Percentiles rank a stretch among this genome's conserved stretches.
These are phyloP conservation scores for Tetrax tetrax DNA, from an alignment of 2,113 vertebrate species.

Conservation along the genomic window DNA sequence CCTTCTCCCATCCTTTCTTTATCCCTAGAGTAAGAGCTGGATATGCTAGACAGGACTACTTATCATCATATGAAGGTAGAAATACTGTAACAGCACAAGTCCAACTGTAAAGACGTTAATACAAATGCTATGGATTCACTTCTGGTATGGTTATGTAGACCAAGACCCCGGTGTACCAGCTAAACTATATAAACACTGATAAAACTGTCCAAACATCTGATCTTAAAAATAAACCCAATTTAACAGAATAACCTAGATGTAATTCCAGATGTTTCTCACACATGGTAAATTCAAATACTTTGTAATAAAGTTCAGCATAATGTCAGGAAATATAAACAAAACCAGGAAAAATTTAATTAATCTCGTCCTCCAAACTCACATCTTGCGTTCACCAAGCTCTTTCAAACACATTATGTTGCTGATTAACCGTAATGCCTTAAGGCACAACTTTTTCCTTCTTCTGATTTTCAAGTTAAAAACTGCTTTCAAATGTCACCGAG, in stretches of 20 bases:
- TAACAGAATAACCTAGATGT: background rate
- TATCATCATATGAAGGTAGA: background rate
- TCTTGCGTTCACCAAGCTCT: background rate
- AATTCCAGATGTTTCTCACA: conserved; percentile 10
- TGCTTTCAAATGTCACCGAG: conserved; percentile 35
- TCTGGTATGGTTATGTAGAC: background rate
- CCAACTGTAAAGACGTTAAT: background rate
- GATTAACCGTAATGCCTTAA: conserved; percentile 6
- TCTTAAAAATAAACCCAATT: background rate
- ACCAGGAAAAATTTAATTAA: background rate
- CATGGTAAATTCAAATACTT: background rate
- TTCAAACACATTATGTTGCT: background rate
- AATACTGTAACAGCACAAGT: background rate
- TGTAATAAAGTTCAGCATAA: background rate
- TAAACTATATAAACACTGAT: background rate
- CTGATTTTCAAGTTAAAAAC: conserved; percentile 10
- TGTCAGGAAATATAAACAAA: conserved; percentile 15
- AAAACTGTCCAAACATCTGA: background rate
- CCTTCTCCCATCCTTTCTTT: background rate
- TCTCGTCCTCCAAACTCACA: background rate
- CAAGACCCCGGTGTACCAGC: background rate
- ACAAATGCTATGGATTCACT: background rate
- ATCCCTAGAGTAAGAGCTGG: background rate
- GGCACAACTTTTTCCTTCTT: conserved; percentile 1
- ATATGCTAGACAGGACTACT: background rate